Conservation (phyloP, 2,888 invertebrate species). For the Leptopilina syphax region DNA sequence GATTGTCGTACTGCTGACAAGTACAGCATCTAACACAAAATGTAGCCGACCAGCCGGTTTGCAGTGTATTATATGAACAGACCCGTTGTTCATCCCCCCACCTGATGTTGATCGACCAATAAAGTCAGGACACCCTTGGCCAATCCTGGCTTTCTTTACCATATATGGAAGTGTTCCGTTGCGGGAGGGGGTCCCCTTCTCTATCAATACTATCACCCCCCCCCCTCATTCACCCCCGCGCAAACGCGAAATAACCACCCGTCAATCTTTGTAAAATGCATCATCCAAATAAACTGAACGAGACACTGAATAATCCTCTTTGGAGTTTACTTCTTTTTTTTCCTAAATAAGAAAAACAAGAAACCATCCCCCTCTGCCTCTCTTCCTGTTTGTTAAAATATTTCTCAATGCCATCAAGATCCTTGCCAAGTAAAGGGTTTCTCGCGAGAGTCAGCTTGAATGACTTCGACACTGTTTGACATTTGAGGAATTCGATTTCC, state of each 20-base stretch:
- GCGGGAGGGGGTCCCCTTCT: conserved; percentile 77
- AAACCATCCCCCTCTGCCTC: not conserved
- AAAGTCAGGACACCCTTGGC: conserved; percentile 76
- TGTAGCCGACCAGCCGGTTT: conserved; percentile 69
- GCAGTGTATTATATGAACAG: conserved; percentile 73
- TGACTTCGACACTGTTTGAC: not conserved
- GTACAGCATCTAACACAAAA: conserved; percentile 73
- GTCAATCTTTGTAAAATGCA: conserved; percentile 47
- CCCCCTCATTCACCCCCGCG: conserved; percentile 29
- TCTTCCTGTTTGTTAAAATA: conserved; percentile 1
- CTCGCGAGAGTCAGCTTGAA: not conserved
- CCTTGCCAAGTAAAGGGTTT: conserved; percentile 3
- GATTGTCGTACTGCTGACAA: conserved; percentile 62
- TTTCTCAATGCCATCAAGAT: conserved; percentile 17
- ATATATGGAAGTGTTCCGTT: conserved; percentile 86
- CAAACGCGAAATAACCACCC: conserved; percentile 25
- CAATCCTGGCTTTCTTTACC: conserved; percentile 87
- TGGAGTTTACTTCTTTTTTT: conserved; percentile 30
- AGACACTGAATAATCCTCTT: conserved; percentile 50
- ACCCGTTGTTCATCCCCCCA: conserved; percentile 65
- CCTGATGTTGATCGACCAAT: conserved; percentile 67
- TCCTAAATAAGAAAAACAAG: no score
- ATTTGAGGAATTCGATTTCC: conserved; percentile 23
- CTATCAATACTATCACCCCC: conserved; percentile 46
- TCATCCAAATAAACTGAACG: conserved; percentile 57